Conservation (phyloP, 92 coral and sea anemone species). For the Ricordea florida region DNA sequence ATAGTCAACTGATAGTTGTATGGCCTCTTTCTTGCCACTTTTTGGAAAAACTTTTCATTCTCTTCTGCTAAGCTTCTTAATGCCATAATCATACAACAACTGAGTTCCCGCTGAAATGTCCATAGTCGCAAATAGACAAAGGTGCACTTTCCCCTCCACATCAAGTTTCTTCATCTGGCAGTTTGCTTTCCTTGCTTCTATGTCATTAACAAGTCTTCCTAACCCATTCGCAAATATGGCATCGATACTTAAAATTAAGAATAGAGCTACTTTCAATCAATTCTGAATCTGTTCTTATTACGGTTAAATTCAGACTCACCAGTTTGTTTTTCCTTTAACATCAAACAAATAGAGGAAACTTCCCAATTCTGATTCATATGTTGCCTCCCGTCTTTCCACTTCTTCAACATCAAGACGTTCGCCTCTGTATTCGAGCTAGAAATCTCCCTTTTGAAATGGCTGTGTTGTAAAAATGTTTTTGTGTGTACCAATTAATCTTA, state of each 20-base stretch:
- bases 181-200: not conserved
- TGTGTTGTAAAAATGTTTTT: too few species aligned
- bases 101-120: not conserved
- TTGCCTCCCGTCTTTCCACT: too few species aligned
- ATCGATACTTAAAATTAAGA: slow-evolving; percentile 43
- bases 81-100: slow-evolving; percentile 32
- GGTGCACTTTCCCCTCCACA: not conserved
- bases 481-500: too few species aligned
- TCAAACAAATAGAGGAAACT: not conserved
- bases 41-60: too few species aligned
- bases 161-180: not conserved
- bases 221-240: slow-evolving; percentile 13
- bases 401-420: too few species aligned
- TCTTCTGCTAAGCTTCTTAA: slow-evolving; percentile 18
- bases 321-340: not conserved
- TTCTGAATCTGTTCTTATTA: too few species aligned
- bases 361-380: not conserved
- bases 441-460: too few species aligned
- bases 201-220: slow-evolving; percentile 23
- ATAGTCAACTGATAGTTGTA: too few species aligned
- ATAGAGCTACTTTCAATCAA: too few species aligned
- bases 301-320: too few species aligned
- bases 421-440: not conserved
- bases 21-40: too few species aligned
- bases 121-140: slow-evolving; percentile 17